Base-by-base conservation (phyloP, 2,113 vertebrate genomes). In the Rhinogobius similis region DNA sequence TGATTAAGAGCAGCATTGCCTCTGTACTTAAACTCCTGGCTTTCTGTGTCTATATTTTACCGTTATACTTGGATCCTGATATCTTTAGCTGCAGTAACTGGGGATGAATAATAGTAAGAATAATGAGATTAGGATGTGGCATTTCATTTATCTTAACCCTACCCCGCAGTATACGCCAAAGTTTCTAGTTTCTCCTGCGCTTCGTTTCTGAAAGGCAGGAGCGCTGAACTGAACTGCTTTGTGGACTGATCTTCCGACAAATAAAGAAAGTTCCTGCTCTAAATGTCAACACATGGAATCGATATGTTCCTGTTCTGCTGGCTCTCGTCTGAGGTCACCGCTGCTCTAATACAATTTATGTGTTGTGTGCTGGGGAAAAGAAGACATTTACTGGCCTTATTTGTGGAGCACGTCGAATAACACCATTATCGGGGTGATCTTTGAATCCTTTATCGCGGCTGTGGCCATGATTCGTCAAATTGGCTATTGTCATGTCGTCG, bases 201-300 rank as follows among this genome's bases (percentile, higher is more conserved):
- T 23, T 64, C 23, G 20, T 58, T 53, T 74, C 59, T 36, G 53
- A 56, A 56, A 27, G 53, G 52, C 27, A 55, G 9, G 53, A 27
- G 65, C 66, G 59, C 27, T 46, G 24, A 58, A 68, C 65, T 36
- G 10, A 23, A 21, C 14, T 55, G 21, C 26, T 52, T 55, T 9
- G 21, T 26, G 1, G 50, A 75, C 63, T 70, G 72, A 82, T 81
- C 81, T 26, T 41, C 73, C 68, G 74, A 75, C 74, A 76, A 76
- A 84, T 75, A 64, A 78, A 82, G 75, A 82, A 82, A 89, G 82
- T 78, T 82, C 67, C 69, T 80, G 67, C 75, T 63, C 72, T 87
- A 88, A 88, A 85, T 89, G 87, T 82, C 83, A 83, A 70, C 72
- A 72, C 21, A 50, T 84, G 62, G 82, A 86, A 88, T 89, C 82